Evolutionary conservation across 2,888 invertebrate genomes (phyloP).

Genomic region (Tinea semifulvella): DNA sequence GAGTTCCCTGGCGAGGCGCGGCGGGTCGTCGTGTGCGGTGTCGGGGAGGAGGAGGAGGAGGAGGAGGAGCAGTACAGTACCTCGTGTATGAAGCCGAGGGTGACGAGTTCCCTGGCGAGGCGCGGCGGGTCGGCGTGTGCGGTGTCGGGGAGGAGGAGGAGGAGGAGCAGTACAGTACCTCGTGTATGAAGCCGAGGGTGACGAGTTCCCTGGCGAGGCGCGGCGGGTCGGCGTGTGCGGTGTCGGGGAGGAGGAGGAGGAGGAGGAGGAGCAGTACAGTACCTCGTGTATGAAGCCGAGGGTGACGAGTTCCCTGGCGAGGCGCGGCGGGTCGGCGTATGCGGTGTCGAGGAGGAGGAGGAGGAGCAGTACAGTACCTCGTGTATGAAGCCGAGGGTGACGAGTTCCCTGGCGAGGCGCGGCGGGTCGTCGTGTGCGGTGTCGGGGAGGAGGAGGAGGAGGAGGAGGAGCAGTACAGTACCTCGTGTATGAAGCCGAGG

Average conservation of each 20-base stretch:
- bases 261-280: no score
- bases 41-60: no score
- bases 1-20: constrained; percentile 83
- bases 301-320: constrained; percentile 90
- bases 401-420: constrained; percentile 90
- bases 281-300: constrained; percentile 95
- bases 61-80: no score
- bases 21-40: no score
- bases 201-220: constrained; percentile 75
- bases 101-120: constrained; percentile 91
- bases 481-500: not conserved
- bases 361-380: constrained; percentile 80
- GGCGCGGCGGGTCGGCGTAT: not conserved
- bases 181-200: not conserved
- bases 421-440: constrained; percentile 61
- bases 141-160: no score
- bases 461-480: no score
- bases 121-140: constrained; percentile 19
- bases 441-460: no score
- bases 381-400: constrained; percentile 97
- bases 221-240: not conserved
- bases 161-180: no score
- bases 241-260: not conserved
- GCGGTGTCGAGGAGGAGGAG: no score
- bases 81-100: constrained; percentile 97